These are phyloP conservation scores for Lepetodrilus schrolli DNA, from an alignment of 2,888 invertebrate species.

Conservation along the genomic window DNA sequence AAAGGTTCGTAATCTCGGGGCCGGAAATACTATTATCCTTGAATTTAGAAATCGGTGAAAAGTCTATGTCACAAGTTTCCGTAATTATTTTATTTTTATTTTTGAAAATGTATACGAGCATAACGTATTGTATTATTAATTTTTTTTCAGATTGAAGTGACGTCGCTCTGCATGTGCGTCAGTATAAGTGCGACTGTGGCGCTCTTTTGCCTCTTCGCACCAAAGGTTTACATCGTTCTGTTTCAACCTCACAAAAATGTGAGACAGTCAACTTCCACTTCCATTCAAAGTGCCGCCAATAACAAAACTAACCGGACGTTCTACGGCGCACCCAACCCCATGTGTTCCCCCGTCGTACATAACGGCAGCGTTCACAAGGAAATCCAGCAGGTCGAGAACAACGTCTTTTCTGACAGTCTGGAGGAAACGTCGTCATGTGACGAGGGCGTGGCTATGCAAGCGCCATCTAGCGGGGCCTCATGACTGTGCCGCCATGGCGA, in stretches of 20 bases:
- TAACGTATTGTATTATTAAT: too few relatives aligned
- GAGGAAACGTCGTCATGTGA: constrained; percentile 58
- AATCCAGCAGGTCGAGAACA: constrained; percentile 39
- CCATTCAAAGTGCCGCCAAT: constrained; percentile 26
- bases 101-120: neutral
- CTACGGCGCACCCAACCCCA: constrained; percentile 37
- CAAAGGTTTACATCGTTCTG: constrained; percentile 84
- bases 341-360: constrained; percentile 41
- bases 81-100: too few relatives aligned
- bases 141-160: constrained; percentile 81
- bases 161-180: constrained; percentile 83
- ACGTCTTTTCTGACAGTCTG: constrained; percentile 60
- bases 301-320: constrained; percentile 43
- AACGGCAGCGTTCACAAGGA: constrained; percentile 43
- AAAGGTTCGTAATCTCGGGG: too few relatives aligned
- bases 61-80: too few relatives aligned
- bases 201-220: constrained; percentile 82
- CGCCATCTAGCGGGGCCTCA: constrained; percentile 43
- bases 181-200: constrained; percentile 83
- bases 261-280: constrained; percentile 77
- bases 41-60: too few relatives aligned
- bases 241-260: constrained; percentile 85
- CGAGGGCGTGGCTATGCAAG: constrained; percentile 49
- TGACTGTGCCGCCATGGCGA: constrained; percentile 42
- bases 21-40: too few relatives aligned